phyloP scores from a whole-genome alignment of 2,888 invertebrate genomes.

The Xanthia togata region DNA sequence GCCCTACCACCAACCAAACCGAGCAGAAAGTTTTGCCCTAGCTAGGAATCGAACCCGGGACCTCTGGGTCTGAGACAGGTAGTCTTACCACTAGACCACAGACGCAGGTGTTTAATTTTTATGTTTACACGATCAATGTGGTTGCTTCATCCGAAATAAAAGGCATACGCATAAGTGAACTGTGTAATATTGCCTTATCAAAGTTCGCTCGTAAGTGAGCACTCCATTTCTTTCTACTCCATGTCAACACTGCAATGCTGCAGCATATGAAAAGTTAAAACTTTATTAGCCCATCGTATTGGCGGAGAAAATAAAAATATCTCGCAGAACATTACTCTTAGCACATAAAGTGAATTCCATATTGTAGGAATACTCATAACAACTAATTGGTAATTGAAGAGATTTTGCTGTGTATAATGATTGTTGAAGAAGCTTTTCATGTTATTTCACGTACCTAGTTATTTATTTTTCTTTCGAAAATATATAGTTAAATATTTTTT shows the following conservation, averaged over 20 bases:
- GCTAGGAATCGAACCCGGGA: too few species aligned
- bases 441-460: background rate
- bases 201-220: background rate
- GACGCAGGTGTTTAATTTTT: too few species aligned
- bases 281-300: constrained; percentile 8
- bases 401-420: background rate
- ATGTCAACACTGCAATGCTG: constrained; percentile 30
- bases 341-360: constrained; percentile 15
- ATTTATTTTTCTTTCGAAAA: background rate
- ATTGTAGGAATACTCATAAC: constrained; percentile 12
- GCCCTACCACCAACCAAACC: too few species aligned
- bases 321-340: constrained; percentile 22
- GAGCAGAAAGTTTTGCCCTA: too few species aligned
- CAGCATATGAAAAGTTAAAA: constrained; percentile 39
- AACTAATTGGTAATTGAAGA: constrained; percentile 19
- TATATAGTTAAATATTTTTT: background rate
- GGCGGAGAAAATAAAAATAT: constrained; percentile 18
- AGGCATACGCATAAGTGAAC: background rate
- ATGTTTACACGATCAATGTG: background rate
- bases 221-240: constrained; percentile 9
- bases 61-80: too few species aligned
- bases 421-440: background rate
- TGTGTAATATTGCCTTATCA: background rate
- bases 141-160: background rate
- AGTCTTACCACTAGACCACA: too few species aligned